A percentile compares a stretch with the other conserved stretches of the same genome.
These are phyloP conservation scores for Enteromius anoplus DNA, from an alignment of 2,797 vertebrate species.

Conservation along the genomic window DNA sequence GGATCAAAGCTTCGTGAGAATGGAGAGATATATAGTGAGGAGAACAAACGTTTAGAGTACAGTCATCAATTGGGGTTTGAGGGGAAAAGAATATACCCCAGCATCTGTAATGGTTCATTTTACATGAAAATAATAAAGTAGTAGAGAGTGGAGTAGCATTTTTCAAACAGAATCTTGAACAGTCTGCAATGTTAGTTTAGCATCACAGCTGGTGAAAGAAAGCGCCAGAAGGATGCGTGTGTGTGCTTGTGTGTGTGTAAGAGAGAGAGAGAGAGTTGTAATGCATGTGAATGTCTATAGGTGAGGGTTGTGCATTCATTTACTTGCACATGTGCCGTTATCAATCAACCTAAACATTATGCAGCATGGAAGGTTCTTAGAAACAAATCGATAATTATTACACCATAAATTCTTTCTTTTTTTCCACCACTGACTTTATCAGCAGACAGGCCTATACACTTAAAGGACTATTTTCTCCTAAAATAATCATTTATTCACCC, in stretches of 20 bases:
- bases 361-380: constrained; percentile 1
- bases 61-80: constrained; percentile 27
- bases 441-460: constrained; percentile 32
- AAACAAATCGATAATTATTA: constrained; percentile 52
- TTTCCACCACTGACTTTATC: constrained; percentile 45
- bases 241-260: constrained; percentile 2
- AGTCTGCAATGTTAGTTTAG: constrained; percentile 56
- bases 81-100: constrained; percentile 24
- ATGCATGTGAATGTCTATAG: constrained; percentile 32
- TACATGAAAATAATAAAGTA: constrained; percentile 49
- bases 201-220: constrained; percentile 58
- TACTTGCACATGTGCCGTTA: constrained; percentile 12
- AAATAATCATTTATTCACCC: background rate
- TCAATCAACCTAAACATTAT: constrained; percentile 19
- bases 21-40: constrained; percentile 28
- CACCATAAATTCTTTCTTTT: constrained; percentile 27
- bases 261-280: background rate
- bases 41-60: constrained; percentile 21
- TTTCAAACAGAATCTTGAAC: constrained; percentile 54
- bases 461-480: background rate
- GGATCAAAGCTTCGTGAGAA: constrained; percentile 54
- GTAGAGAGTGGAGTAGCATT: constrained; percentile 33
- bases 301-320: constrained; percentile 21
- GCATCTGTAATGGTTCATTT: constrained; percentile 44
- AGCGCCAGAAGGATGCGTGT: constrained; percentile 47